These are phyloP conservation scores for Hippocampus mohnikei DNA, from an alignment of 2,113 vertebrate species.

Conservation along the genomic window DNA sequence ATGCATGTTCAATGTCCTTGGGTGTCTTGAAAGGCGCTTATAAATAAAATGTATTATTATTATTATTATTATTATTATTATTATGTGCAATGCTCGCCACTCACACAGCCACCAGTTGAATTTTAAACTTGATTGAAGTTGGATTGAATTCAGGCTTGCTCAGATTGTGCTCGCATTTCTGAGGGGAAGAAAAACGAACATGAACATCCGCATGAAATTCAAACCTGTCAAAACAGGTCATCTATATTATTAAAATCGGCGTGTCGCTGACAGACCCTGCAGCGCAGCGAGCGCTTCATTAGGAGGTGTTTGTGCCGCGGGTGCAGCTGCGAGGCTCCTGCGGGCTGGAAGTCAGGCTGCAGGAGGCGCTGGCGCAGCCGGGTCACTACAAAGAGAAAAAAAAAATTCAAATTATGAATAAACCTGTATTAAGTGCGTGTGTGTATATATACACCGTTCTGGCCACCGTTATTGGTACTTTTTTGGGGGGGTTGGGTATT, in stretches of 20 bases:
- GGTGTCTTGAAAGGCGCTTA: too few species aligned
- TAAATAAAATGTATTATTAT: too few species aligned
- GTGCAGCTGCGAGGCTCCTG: constrained; percentile 91
- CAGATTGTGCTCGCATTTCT: constrained; percentile 99
- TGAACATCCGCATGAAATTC: not conserved
- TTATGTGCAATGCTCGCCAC: constrained; percentile 54
- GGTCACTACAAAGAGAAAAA: constrained; percentile 76
- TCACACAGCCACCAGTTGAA: constrained; percentile 97
- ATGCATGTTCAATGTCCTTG: not conserved
- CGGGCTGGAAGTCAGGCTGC: constrained; percentile 93
- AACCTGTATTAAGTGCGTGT: too few species aligned
- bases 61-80: too few species aligned
- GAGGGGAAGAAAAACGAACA: constrained; percentile 11
- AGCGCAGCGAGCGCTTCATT: constrained; percentile 96
- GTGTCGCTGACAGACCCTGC: constrained; percentile 77
- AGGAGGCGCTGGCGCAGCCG: constrained; percentile 92
- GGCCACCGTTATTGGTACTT: too few species aligned
- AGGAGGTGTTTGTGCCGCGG: constrained; percentile 96
- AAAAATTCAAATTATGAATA: not conserved
- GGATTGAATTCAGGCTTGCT: constrained; percentile 99
- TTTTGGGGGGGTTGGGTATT: too few species aligned
- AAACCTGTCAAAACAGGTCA: not conserved
- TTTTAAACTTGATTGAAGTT: constrained; percentile 99
- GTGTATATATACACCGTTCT: too few species aligned
- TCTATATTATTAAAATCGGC: not conserved